These are phyloP conservation scores for Lethenteron camtschaticum DNA, from an alignment of 2,113 vertebrate genomes.

Conservation along the genomic window DNA sequence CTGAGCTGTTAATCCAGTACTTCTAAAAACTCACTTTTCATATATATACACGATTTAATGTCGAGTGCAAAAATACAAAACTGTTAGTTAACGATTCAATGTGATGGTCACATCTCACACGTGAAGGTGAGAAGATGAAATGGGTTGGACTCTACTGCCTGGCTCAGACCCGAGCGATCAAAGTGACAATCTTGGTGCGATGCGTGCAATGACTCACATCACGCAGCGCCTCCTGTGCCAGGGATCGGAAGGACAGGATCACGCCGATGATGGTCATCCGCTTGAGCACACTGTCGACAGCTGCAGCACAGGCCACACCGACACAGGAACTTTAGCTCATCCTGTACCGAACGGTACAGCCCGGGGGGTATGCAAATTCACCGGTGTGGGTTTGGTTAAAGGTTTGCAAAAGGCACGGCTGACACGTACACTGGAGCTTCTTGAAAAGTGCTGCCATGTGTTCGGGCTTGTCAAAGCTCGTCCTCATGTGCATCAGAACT, in stretches of 20 bases:
- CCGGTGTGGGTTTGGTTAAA: no score
- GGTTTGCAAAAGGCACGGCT: no score
- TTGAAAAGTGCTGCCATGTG: conserved; percentile 35
- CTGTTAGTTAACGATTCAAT: no score
- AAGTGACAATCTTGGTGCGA: background rate
- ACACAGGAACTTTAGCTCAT: no score
- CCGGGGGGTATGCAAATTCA: background rate
- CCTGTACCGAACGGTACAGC: background rate
- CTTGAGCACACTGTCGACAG: conserved; percentile 54
- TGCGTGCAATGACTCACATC: conserved; percentile 27
- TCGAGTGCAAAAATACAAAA: no score
- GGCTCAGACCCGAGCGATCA: background rate
- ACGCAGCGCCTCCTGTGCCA: conserved; percentile 48
- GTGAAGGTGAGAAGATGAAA: background rate
- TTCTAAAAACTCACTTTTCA: no score
- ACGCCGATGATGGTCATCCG: conserved; percentile 83
- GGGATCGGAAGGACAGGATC: conserved; percentile 54
- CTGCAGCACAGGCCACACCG: conserved; percentile 18
- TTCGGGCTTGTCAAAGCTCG: conserved; percentile 38
- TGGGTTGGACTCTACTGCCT: background rate
- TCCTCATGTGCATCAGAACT: conserved; percentile 57
- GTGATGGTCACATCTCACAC: background rate
- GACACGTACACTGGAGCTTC: conserved; percentile 37
- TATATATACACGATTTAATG: no score
- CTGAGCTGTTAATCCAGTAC: no score